These are phyloP conservation scores for Opisthograptis luteolata DNA, from an alignment of 2,888 invertebrate genomes.

Conservation along the genomic window DNA sequence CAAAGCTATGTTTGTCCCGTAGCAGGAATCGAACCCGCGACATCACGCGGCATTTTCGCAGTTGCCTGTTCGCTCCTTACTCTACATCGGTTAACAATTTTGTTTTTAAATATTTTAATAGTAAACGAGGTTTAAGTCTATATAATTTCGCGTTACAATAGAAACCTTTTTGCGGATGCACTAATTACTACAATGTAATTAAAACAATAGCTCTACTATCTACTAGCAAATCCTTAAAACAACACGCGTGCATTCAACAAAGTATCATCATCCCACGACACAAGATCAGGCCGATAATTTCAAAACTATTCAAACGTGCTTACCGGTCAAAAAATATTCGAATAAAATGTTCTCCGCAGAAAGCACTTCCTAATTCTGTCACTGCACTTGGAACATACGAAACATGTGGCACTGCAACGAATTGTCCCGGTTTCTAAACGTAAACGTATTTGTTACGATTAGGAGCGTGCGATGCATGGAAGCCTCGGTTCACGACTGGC, in stretches of 20 bases:
- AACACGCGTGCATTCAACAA: slow-evolving; percentile 9
- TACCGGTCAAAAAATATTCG: slow-evolving; percentile 5
- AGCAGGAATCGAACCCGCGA: too few species aligned
- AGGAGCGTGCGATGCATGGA: slow-evolving; percentile 17
- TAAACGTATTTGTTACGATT: not conserved
- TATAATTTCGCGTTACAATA: too few species aligned
- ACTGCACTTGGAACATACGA: slow-evolving; percentile 20
- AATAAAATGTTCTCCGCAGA: too few species aligned
- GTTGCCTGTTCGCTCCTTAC: too few species aligned
- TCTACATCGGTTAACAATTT: too few species aligned
- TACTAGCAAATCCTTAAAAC: not conserved
- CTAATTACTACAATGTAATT: too few species aligned
- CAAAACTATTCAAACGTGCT: not conserved
- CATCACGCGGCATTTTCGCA: too few species aligned
- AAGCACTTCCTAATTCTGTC: slow-evolving; percentile 2
- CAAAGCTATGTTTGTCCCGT: too few species aligned
- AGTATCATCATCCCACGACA: slow-evolving; percentile 9
- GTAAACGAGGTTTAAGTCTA: too few species aligned
- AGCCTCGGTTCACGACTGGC: slow-evolving; percentile 20
- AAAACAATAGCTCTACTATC: not conserved
- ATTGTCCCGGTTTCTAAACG: not conserved
- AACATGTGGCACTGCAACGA: slow-evolving; percentile 6
- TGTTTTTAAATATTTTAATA: too few species aligned
- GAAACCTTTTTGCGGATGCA: too few species aligned
- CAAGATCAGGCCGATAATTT: not conserved